Conservation (phyloP, 2,888 invertebrate genomes). For the Noctua fimbriata region DNA sequence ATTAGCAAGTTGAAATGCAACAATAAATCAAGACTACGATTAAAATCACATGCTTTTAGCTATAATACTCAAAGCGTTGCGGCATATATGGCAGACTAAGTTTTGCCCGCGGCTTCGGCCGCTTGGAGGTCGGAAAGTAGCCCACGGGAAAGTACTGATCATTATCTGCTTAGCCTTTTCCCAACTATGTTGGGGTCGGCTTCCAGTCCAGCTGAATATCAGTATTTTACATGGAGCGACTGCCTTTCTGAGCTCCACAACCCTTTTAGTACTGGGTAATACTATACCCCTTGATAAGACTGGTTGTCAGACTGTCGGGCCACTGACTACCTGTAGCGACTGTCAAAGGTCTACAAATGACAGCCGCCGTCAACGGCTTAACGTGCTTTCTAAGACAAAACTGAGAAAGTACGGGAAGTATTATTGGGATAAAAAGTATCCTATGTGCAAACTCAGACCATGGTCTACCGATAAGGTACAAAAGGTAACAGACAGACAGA, state of each 20-base stretch:
- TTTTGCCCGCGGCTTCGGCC: not conserved
- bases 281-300: not conserved
- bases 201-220: not conserved
- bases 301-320: not conserved
- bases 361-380: not conserved
- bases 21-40: conserved; percentile 56
- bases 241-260: not conserved
- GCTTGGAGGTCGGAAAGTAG: not conserved
- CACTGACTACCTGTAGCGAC: not conserved
- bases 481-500: not conserved
- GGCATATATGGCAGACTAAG: not conserved
- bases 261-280: not conserved
- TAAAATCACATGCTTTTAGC: conserved; percentile 56
- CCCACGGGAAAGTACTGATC: not conserved
- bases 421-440: not conserved
- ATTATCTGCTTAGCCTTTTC: not conserved
- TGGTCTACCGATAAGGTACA: not conserved
- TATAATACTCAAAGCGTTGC: conserved; percentile 36
- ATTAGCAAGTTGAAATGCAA: conserved; percentile 32
- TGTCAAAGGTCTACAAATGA: not conserved
- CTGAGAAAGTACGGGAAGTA: not conserved
- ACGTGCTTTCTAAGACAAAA: not conserved
- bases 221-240: not conserved
- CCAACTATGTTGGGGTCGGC: not conserved
- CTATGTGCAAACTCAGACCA: not conserved